These are phyloP conservation scores for Allacma fusca DNA, from an alignment of 2,888 invertebrate genomes.

Conservation along the genomic window DNA sequence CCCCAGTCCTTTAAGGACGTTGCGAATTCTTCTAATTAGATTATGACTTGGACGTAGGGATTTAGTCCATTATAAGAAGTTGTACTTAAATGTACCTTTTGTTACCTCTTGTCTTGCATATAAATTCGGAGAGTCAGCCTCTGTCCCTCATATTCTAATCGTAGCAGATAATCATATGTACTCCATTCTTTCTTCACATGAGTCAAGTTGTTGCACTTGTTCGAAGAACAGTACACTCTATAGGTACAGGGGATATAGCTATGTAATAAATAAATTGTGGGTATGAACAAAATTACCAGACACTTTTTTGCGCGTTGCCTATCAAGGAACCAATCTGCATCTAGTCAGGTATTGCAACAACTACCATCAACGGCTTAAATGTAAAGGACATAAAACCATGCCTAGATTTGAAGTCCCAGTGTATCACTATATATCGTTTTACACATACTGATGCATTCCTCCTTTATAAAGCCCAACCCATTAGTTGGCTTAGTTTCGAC, in stretches of 20 bases:
- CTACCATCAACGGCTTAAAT: background rate
- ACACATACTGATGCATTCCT: background rate
- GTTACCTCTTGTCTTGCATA: too few species aligned
- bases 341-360: background rate
- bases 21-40: too few species aligned
- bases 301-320: constrained; percentile 6
- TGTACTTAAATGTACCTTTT: too few species aligned
- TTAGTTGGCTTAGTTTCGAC: constrained; percentile 25
- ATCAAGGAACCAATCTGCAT: constrained; percentile 16
- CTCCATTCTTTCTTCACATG: too few species aligned
- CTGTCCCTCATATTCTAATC: too few species aligned
- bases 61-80: too few species aligned
- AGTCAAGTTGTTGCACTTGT: background rate
- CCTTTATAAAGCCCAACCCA: constrained; percentile 19
- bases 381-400: constrained; percentile 1
- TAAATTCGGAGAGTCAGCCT: too few species aligned
- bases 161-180: too few species aligned
- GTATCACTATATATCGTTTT: background rate
- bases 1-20: too few species aligned
- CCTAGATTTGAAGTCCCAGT: background rate
- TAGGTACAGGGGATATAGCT: too few species aligned
- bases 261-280: background rate
- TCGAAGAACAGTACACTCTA: background rate
- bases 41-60: too few species aligned
- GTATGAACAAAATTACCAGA: background rate